Base-by-base conservation (phyloP, 2,888 invertebrate species). In the Trissoscelio sp. region DNA sequence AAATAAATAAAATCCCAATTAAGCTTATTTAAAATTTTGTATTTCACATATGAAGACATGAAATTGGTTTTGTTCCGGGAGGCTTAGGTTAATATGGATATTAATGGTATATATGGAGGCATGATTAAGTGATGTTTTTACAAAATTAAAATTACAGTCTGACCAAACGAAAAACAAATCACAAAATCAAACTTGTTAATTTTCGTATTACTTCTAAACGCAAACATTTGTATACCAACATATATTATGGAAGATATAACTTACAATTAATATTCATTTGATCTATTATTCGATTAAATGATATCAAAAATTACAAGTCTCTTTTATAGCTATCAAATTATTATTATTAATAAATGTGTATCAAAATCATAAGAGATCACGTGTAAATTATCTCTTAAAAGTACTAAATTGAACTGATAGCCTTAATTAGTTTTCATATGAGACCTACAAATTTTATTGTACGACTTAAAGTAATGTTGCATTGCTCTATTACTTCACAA, bases 11-110 rank as follows among this genome's bases (percentile, higher is more conserved):
- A n/a, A n/a, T n/a, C n/a, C n/a, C 24, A 24, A 3, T 66, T 67
- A 48, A 66, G 67, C 67, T 67, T 67, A 67, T 42, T 67, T 6
- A 39, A 67, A 66, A 66, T 53, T 53, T 55, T 67, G 67, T 67
- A 67, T 67, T 67, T 67, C 67, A 67, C 67, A 67, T 67, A 67
- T 67, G 67, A 67, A 67, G 67, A 67, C 67, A 67, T 55, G 42
- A 55, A 18, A 66, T 51, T 16, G 7, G n/a, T 31, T 51, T 37
- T 28, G 24, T 42, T 34, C 9, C 12, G 22, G 20, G 1, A 39
- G n/a, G 39, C 39, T 39, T 58, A 22, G 20, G 12, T 24, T 28
- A n/a, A 37, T 58, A 58, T 39, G 6, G 39, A n/a, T 31, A 39
- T 39, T 39, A 58, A 58, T 16, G 7, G 11, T 58, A 12, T 18